A percentile compares a stretch with the other conserved stretches of the same genome.
These are phyloP conservation scores for Echinometra lucunter DNA, from an alignment of 53 echinoderm and acorn worm species.

Conservation along the genomic window DNA sequence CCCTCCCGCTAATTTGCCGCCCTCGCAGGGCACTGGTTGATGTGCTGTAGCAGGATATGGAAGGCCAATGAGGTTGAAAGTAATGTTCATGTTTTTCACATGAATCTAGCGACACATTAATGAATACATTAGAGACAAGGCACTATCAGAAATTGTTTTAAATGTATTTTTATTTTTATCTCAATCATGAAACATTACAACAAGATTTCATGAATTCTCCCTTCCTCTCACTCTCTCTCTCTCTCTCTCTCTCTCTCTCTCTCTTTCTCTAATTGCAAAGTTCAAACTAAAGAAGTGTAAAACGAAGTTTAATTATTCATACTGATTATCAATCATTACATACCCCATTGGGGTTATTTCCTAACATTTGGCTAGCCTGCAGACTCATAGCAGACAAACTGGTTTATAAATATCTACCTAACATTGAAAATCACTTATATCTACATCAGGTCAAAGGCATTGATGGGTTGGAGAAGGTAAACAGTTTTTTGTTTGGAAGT, in stretches of 20 bases:
- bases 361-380: neutral
- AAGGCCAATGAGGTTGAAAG: constrained; percentile 2
- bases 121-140: neutral
- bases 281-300: neutral
- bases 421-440: constrained; percentile 16
- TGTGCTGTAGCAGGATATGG: neutral
- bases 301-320: neutral
- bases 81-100: neutral
- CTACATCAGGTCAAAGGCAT: neutral
- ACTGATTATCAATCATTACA: neutral
- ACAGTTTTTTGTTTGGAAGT: neutral
- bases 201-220: neutral
- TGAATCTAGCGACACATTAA: neutral
- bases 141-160: neutral
- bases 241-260: no score
- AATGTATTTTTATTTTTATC: neutral
- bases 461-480: neutral
- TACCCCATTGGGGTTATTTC: neutral
- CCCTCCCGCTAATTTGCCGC: constrained; percentile 27
- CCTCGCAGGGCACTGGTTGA: neutral
- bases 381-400: constrained; percentile 12
- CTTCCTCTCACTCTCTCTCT: no score
- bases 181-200: neutral
- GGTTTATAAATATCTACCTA: neutral
- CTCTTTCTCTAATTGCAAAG: no score